Base-by-base conservation (phyloP, 2,113 vertebrate species). In the Coracopsis vasa region DNA sequence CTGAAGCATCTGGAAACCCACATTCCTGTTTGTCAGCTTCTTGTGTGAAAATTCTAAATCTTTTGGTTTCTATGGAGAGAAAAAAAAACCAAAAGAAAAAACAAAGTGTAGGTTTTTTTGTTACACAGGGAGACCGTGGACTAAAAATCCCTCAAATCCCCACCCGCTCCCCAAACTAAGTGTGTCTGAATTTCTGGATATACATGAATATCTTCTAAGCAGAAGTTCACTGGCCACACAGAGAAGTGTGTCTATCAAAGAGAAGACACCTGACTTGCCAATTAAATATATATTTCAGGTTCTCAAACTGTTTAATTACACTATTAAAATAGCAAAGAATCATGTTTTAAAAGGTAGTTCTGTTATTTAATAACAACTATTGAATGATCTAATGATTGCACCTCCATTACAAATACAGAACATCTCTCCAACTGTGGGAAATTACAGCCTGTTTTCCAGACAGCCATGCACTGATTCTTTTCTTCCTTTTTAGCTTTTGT, bases 1-100 rank as follows among this genome's bases (percentile, higher is more conserved):
- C 98, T 99, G 99, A 28, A 99, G 98, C 99, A 99, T 99, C 95
- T 99, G 98, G 98, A 99, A 99, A 42, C 99, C 99, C 62, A 99
- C 98, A 79, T 99, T 99, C 97, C 99, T 98, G 95, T 99, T 98
- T 0, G 99, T 99, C 95, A 99, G 97, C 82, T 99, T 99, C 94
- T 98, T 98, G 92, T 98, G 97, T 16, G 95, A 74, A 25, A 98
- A 98, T 10, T 98, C 98, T 39, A 97, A 50, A 42, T 98, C 98
- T 88, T 96, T 97, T 75, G 97, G 97, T 90, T 98, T 98, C 97
- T 98, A 47, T 2, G 18, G 53, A 65, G 53, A 47, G 45, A 72
- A 17, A 83, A 65, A 64, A 39, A 71, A 41, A 10, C n/a, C n/a
- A 8, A 27, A 16, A 20, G 21, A 20, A 48, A 41, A 41, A 72